Conservation (phyloP, 2,113 vertebrate species). For the Cottus gobio region DNA sequence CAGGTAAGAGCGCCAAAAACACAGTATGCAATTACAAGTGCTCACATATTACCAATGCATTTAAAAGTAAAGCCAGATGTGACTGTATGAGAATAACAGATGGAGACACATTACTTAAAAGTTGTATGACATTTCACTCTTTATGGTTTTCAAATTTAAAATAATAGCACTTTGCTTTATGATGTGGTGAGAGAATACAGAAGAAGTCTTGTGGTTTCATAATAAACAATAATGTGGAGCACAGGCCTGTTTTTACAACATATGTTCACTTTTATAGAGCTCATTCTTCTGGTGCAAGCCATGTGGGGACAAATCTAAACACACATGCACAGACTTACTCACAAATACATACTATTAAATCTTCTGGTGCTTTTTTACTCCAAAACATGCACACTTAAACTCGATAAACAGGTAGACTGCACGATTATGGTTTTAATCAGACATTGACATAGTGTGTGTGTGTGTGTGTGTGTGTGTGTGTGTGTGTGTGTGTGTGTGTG, state of each 20-base stretch:
- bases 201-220: conserved; percentile 14
- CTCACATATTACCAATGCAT: background rate
- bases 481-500: no score
- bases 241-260: conserved; percentile 13
- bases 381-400: conserved; percentile 3
- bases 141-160: conserved; percentile 3
- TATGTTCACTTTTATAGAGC: conserved; percentile 39
- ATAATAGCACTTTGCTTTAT: conserved; percentile 13
- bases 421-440: conserved; percentile 39
- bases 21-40: background rate
- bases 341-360: conserved; percentile 24
- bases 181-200: background rate
- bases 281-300: conserved; percentile 16
- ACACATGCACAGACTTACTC: conserved; percentile 10
- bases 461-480: conserved; percentile 22
- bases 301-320: conserved; percentile 17
- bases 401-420: conserved; percentile 30
- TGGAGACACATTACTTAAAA: background rate
- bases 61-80: conserved; percentile 9
- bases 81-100: background rate
- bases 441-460: background rate
- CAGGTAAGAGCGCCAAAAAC: conserved; percentile 66
- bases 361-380: conserved; percentile 34
- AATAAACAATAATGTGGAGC: background rate
- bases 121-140: conserved; percentile 7